Evolutionary conservation across 2,113 vertebrate species (phyloP).

Genomic region (Sitta europaea): DNA sequence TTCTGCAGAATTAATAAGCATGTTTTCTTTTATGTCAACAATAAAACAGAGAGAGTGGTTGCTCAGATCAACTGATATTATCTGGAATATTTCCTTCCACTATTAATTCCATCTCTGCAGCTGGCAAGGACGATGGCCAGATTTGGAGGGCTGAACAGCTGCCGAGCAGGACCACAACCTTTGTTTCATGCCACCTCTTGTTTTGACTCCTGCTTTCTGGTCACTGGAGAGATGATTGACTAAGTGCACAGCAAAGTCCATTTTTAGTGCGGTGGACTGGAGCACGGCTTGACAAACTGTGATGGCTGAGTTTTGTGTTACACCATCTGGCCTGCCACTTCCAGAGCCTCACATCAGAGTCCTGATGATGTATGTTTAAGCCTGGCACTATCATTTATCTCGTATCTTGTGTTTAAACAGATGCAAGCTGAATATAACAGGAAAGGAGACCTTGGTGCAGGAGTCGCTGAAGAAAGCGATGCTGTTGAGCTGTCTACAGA

Average conservation of each 20-base stretch:
- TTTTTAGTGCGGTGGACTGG: slow-evolving; percentile 38
- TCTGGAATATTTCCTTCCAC: neutral
- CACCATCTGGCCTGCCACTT: slow-evolving; percentile 64
- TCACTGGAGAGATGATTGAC: slow-evolving; percentile 44
- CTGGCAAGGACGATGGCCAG: neutral
- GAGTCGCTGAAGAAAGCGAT: slow-evolving; percentile 7
- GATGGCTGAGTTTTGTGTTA: slow-evolving; percentile 28
- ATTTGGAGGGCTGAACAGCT: slow-evolving; percentile 57
- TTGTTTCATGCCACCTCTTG: slow-evolving; percentile 24
- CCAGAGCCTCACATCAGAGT: slow-evolving; percentile 54
- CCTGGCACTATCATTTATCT: slow-evolving; percentile 65
- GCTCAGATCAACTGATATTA: neutral
- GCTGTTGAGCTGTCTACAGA: slow-evolving; percentile 58
- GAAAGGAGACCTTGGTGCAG: slow-evolving; percentile 63
- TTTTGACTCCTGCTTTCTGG: slow-evolving; percentile 47
- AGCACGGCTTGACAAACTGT: slow-evolving; percentile 57
- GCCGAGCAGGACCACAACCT: slow-evolving; percentile 26
- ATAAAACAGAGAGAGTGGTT: neutral
- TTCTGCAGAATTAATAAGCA: neutral
- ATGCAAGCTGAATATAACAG: slow-evolving; percentile 59
- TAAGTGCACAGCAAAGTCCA: slow-evolving; percentile 15
- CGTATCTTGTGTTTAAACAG: slow-evolving; percentile 54
- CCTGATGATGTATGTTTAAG: slow-evolving; percentile 65
- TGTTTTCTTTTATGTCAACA: neutral
- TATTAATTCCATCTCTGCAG: neutral